Conservation (phyloP, 2,113 vertebrate species). For the Hucho hucho region DNA sequence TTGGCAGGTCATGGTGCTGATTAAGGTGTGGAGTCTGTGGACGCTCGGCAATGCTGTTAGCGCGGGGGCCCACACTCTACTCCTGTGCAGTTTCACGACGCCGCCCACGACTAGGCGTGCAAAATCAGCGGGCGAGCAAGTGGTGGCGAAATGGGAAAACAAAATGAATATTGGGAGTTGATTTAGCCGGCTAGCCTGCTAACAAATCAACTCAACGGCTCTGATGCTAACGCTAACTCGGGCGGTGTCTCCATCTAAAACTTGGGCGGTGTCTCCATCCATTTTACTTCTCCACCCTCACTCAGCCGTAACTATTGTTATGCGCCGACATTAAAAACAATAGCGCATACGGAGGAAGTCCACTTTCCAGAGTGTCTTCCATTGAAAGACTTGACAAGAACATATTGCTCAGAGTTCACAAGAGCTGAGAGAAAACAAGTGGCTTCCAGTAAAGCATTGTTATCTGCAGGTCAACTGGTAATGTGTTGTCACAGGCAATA, state of each 20-base stretch:
- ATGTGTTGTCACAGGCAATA: conserved; percentile 31
- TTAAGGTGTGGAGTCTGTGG: conserved; percentile 58
- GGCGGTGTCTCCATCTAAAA: conserved; percentile 36
- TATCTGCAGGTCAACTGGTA: neutral
- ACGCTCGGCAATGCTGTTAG: conserved; percentile 53
- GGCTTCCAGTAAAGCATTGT: no score
- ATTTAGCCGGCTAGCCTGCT: conserved; percentile 55
- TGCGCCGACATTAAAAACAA: conserved; percentile 18
- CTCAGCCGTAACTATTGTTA: conserved; percentile 28
- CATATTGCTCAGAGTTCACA: no score
- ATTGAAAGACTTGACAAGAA: conserved; percentile 20
- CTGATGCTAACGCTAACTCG: conserved; percentile 9
- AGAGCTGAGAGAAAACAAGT: no score
- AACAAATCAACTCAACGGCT: conserved; percentile 66
- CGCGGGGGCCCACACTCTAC: conserved; percentile 33
- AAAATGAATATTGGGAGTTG: conserved; percentile 56
- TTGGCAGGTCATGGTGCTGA: conserved; percentile 71
- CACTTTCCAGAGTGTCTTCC: conserved; percentile 11
- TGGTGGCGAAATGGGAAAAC: conserved; percentile 46
- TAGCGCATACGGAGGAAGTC: conserved; percentile 28
- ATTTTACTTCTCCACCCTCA: conserved; percentile 15
- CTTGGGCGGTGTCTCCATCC: conserved; percentile 23
- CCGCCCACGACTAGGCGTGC: conserved; percentile 7
- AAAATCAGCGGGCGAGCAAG: conserved; percentile 2
- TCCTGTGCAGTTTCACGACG: conserved; percentile 45